These are phyloP conservation scores for Meandrusa payeni DNA, from an alignment of 2,888 invertebrate species.

Conservation along the genomic window DNA sequence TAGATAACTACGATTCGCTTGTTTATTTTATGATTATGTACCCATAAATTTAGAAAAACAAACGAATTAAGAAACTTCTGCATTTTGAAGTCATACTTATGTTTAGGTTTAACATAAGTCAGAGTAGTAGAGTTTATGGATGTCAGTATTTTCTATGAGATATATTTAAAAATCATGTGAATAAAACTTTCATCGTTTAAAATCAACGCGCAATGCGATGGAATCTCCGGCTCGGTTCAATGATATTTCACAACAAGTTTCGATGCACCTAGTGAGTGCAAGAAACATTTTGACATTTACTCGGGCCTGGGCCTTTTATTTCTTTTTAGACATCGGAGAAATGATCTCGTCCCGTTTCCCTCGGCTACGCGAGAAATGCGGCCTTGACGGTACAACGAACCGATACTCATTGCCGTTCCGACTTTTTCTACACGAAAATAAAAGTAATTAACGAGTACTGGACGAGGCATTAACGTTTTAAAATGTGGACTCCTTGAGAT, in stretches of 20 bases:
- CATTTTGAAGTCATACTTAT: no score
- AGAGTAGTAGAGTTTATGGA: no score
- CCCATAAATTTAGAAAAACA: no score
- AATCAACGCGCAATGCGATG: not conserved
- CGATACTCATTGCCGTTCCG: constrained; percentile 37
- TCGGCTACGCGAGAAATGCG: constrained; percentile 56
- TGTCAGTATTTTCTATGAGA: no score
- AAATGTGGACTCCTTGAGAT: constrained; percentile 1
- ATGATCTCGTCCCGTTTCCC: constrained; percentile 62
- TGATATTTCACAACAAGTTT: constrained; percentile 21
- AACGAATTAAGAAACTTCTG: no score
- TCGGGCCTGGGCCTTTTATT: constrained; percentile 32
- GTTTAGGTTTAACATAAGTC: no score
- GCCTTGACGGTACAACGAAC: constrained; percentile 66
- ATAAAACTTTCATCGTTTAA: constrained; percentile 7
- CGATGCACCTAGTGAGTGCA: constrained; percentile 24
- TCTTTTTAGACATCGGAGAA: constrained; percentile 57
- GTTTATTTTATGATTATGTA: no score
- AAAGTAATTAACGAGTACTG: constrained; percentile 30
- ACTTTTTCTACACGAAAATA: constrained; percentile 45
- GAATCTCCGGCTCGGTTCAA: constrained; percentile 10
- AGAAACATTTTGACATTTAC: constrained; percentile 40
- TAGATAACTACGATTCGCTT: no score
- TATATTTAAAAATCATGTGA: not conserved
- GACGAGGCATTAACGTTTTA: constrained; percentile 7